Evolutionary conservation across 2,113 vertebrate genomes (phyloP).

Genomic region (Emydocephalus ijimae): DNA sequence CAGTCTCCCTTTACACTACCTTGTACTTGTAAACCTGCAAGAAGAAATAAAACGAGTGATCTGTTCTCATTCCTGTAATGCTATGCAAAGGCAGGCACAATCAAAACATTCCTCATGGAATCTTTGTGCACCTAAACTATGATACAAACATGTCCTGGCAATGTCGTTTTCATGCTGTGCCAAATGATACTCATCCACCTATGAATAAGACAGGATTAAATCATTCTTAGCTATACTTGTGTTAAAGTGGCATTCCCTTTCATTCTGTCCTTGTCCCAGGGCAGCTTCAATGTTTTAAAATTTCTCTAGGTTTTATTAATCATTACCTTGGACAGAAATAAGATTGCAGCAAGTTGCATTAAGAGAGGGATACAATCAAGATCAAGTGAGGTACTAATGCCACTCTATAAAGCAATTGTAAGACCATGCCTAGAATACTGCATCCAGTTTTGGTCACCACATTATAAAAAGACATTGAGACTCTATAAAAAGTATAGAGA

Average conservation of each 20-base stretch:
- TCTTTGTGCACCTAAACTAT: neutral
- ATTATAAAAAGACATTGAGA: no score
- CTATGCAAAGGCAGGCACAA: neutral
- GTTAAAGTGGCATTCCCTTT: neutral
- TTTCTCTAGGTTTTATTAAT: neutral
- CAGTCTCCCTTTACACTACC: neutral
- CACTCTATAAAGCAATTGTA: no score
- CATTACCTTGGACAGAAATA: neutral
- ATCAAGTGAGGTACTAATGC: no score
- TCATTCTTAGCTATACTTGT: neutral
- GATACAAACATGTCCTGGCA: neutral
- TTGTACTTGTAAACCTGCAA: neutral
- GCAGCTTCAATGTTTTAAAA: neutral
- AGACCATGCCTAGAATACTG: no score
- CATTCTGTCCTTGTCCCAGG: neutral
- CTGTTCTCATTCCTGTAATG: neutral
- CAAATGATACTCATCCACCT: neutral
- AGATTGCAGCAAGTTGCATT: neutral
- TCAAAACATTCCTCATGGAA: neutral
- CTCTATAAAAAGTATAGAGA: no score
- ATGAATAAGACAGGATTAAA: neutral
- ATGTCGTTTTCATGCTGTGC: neutral
- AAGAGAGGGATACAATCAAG: no score
- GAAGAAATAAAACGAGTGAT: neutral
- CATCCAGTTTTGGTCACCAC: no score